These are phyloP conservation scores for Atta cephalotes DNA, from an alignment of 1,140 invertebrate genomes.

Conservation along the genomic window DNA sequence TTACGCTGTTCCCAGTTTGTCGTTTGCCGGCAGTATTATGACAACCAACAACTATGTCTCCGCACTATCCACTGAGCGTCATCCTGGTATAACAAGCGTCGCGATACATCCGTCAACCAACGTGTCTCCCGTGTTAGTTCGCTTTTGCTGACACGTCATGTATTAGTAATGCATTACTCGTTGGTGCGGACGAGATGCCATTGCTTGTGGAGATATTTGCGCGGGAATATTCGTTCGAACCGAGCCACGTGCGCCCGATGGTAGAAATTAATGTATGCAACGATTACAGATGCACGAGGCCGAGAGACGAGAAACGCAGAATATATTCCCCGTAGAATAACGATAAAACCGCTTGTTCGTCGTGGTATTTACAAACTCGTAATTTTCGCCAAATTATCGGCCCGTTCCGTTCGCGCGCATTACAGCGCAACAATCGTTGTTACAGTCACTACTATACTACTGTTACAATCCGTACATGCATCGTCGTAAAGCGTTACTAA, in stretches of 20 bases:
- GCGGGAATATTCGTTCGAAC: neutral
- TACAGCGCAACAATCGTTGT: slow-evolving; percentile 7
- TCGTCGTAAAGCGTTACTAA: slow-evolving; percentile 30
- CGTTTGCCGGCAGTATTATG: slow-evolving; percentile 30
- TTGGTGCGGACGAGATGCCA: neutral
- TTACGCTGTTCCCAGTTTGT: slow-evolving; percentile 70
- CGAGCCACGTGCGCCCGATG: neutral
- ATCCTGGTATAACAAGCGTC: slow-evolving; percentile 9
- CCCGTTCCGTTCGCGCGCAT: neutral
- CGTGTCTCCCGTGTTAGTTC: neutral
- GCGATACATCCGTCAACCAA: slow-evolving; percentile 40
- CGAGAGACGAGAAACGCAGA: neutral
- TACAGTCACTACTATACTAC: neutral
- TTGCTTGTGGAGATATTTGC: neutral
- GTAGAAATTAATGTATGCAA: slow-evolving; percentile 14
- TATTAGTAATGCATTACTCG: slow-evolving; percentile 35
- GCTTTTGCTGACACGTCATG: slow-evolving; percentile 38
- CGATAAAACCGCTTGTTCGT: neutral
- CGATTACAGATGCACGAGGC: neutral
- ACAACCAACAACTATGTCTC: slow-evolving; percentile 26
- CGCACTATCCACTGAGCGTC: slow-evolving; percentile 10
- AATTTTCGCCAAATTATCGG: slow-evolving; percentile 39
- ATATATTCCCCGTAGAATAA: neutral
- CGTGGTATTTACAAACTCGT: neutral
- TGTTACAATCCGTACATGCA: neutral